Evolutionary conservation across 2,888 invertebrate genomes (phyloP).

Genomic region (Alcis repandata): DNA sequence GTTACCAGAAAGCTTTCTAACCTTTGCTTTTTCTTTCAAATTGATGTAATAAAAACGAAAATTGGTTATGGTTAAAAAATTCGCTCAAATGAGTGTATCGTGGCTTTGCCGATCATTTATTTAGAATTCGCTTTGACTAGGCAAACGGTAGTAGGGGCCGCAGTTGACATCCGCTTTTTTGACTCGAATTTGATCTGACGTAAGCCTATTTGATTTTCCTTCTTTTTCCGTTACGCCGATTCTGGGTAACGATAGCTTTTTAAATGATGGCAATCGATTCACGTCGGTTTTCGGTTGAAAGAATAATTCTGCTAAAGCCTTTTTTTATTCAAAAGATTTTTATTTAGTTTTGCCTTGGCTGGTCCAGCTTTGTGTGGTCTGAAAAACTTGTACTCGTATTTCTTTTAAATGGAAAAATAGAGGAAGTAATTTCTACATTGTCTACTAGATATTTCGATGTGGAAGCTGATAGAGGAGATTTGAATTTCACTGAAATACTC

Average conservation of each 20-base stretch:
- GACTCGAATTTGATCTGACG: constrained; percentile 46
- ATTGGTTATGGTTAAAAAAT: no score
- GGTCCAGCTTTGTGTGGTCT: neutral
- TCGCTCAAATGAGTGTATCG: no score
- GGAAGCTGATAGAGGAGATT: neutral
- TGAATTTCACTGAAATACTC: neutral
- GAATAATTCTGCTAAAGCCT: constrained; percentile 16
- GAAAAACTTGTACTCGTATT: neutral
- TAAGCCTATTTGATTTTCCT: constrained; percentile 48
- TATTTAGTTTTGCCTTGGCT: constrained; percentile 24
- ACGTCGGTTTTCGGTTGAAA: constrained; percentile 25
- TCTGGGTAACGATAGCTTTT: constrained; percentile 44
- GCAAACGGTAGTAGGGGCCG: constrained; percentile 29
- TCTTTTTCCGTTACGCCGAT: constrained; percentile 41
- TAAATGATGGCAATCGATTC: constrained; percentile 43
- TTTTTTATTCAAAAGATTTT: constrained; percentile 35
- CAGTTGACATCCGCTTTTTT: constrained; percentile 47
- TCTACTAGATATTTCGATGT: no score
- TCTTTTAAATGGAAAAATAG: neutral
- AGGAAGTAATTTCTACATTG: neutral
- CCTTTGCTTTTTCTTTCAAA: no score
- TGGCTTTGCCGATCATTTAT: neutral
- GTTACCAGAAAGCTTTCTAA: no score
- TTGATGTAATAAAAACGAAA: no score
- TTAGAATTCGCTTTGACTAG: constrained; percentile 14